phyloP scores from a whole-genome alignment of 2,888 invertebrate genomes.

The Gari tellinella region DNA sequence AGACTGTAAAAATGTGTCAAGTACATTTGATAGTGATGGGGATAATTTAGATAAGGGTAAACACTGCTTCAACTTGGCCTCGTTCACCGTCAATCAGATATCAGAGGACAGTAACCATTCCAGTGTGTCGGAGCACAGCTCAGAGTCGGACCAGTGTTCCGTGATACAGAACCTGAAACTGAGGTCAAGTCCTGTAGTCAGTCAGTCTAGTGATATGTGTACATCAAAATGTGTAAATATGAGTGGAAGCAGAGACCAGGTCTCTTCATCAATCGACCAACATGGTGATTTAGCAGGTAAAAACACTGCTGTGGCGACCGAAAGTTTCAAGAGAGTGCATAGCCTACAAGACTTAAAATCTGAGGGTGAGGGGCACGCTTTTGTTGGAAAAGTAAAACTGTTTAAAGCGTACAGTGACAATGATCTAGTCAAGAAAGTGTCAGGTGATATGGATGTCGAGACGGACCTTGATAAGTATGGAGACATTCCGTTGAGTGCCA shows the following conservation, averaged over 20 bases:
- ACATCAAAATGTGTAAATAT: constrained; percentile 5
- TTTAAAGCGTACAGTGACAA: constrained; percentile 46
- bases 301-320: neutral
- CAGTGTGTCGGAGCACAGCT: constrained; percentile 69
- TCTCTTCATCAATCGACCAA: constrained; percentile 24
- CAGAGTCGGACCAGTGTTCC: constrained; percentile 74
- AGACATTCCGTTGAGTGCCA: neutral
- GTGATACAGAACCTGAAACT: constrained; percentile 60
- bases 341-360: constrained; percentile 42
- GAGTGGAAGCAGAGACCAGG: constrained; percentile 7
- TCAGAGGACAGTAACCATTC: constrained; percentile 81
- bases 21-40: constrained; percentile 4
- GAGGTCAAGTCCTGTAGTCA: constrained; percentile 47
- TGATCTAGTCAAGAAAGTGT: constrained; percentile 46
- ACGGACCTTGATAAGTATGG: constrained; percentile 3
- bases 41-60: constrained; percentile 12
- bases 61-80: constrained; percentile 18
- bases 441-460: constrained; percentile 11
- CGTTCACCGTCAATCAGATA: constrained; percentile 32
- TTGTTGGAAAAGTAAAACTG: neutral
- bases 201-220: constrained; percentile 21
- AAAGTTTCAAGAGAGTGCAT: constrained; percentile 35
- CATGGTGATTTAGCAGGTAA: neutral
- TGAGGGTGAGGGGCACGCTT: neutral
- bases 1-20: constrained; percentile 15